Base-by-base conservation (phyloP, 1,140 invertebrate genomes). In the Brachionus manjavacas region DNA sequence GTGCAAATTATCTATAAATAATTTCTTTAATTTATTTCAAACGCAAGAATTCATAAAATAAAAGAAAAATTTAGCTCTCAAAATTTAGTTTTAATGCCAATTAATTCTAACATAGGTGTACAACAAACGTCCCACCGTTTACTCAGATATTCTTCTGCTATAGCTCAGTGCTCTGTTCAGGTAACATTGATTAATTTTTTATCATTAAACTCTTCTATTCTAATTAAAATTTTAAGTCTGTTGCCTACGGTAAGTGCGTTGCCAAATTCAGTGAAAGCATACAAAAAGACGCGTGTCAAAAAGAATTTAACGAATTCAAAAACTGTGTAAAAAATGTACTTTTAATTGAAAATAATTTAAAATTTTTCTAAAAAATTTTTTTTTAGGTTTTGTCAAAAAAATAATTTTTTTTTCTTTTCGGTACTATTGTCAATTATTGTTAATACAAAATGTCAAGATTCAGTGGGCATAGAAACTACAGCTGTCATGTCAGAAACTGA, bases 271-370 rank as follows among this genome's bases (percentile, higher is more conserved):
- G 23, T 49, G 81, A 83, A 14, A 66, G 39, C 49, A 31, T 83
- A 43, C 35, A 83, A 68, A 70, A 70, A 83, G 64, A 83, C 60
- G 14, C 64, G 28, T 83, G 81, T 70, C 49, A 64, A 72, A 83
- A 83, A 83, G 64, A 83, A 72, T 83, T 83, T 60, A 46, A 14
- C 25, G 60, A 68, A 49, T 68, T 83, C 4, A 83, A 72, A 70
- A 60, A 68, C 16, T 83, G 81, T 46, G 60, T 83, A 8, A 52
- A 72, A 68, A 68, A 83, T 68, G 81, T 64, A 74, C 16, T 35
- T 43, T 4, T 25, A 52, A n/a, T 28, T 9, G 16, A 52, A 78
- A 31, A 78, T 52, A 28, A 46, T n/a, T 28, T 52, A 16, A 4
- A 49, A 46, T 9, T 9, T 49, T 8, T 28, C 35, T 4, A 1